These are phyloP conservation scores for Ochropleura plecta DNA, from an alignment of 2,888 invertebrate species.

Conservation along the genomic window DNA sequence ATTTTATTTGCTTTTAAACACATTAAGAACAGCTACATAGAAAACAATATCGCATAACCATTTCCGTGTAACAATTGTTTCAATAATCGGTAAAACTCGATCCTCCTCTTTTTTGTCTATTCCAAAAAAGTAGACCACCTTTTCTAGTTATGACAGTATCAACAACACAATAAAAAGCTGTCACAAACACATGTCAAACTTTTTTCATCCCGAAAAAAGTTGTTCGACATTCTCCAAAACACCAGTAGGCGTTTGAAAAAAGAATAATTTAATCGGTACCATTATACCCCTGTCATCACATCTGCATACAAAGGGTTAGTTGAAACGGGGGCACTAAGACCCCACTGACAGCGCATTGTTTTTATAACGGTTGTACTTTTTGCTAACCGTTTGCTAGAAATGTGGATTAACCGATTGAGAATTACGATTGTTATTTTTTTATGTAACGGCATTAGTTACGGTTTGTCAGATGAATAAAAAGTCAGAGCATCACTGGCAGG, in stretches of 20 bases:
- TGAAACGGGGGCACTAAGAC: constrained; percentile 64
- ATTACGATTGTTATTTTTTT: constrained; percentile 59
- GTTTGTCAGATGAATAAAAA: constrained; percentile 52
- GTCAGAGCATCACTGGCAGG: constrained; percentile 25
- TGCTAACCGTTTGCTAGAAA: constrained; percentile 48
- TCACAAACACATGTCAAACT: constrained; percentile 52
- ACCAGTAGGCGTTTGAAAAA: constrained; percentile 66
- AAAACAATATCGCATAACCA: constrained; percentile 5
- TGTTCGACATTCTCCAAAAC: constrained; percentile 55
- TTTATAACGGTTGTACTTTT: constrained; percentile 68
- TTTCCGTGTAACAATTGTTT: not conserved
- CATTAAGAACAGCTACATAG: not conserved
- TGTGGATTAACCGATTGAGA: constrained; percentile 59
- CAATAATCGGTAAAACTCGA: constrained; percentile 6
- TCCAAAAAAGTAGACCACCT: not conserved
- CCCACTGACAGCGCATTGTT: constrained; percentile 63
- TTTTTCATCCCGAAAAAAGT: constrained; percentile 47
- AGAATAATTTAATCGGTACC: constrained; percentile 54
- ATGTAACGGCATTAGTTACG: constrained; percentile 60
- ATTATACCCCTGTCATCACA: constrained; percentile 74
- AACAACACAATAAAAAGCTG: constrained; percentile 22
- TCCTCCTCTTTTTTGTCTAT: constrained; percentile 14
- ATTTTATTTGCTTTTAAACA: not conserved
- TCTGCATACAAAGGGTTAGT: constrained; percentile 76
- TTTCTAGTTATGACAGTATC: constrained; percentile 14